Evolutionary conservation across 2,888 invertebrate species (phyloP), one percentile per base, ranked within the genome.

Genomic region (Brenthis daphne): DNA sequence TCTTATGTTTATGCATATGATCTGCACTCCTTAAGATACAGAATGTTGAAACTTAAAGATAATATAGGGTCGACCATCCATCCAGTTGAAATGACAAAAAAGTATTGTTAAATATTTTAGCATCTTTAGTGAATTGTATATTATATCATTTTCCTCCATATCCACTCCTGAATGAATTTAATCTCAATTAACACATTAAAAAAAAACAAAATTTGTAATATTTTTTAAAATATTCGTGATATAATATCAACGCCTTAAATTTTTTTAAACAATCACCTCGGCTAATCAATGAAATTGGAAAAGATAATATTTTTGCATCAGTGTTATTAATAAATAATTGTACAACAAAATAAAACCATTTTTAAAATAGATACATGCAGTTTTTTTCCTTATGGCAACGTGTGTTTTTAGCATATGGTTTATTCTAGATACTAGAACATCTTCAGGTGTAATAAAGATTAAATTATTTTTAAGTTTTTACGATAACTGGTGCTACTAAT

Each of bases 251-350:
- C 43, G 66, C 67, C 72, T 70, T 72, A 60, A 57, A 58, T n/a
- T 70, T 50, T 13, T 53, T 48, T 3, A 70, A 63, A 67, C 61
- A 54, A 57, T 67, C 60, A 57, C 68, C 57, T 67, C 56, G 65
- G 72, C 72, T 71, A 72, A 72, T 73, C 74, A 77, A 76, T 75
- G 71, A 75, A 76, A 75, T 72, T 67, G 64, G 69, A 72, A 72
- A 75, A 77, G 75, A 74, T 70, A 80, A 86, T 90, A 90, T 90
- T 90, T 90, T 90, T 90, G 82, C 88, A 90, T 84, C 80, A 79
- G 82, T 87, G 84, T 85, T 87, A 89, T 88, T 83, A 83, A 83
- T 73, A 72, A 75, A 83, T 82, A 82, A 84, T 82, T 88, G 80
- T 86, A 80, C 71, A 81, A 75, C 80, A 84, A 84, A 81, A 85